Evolutionary conservation across 2,113 vertebrate species (phyloP), one percentile per base, ranked within the genome.

Genomic region (Struthio camelus): DNA sequence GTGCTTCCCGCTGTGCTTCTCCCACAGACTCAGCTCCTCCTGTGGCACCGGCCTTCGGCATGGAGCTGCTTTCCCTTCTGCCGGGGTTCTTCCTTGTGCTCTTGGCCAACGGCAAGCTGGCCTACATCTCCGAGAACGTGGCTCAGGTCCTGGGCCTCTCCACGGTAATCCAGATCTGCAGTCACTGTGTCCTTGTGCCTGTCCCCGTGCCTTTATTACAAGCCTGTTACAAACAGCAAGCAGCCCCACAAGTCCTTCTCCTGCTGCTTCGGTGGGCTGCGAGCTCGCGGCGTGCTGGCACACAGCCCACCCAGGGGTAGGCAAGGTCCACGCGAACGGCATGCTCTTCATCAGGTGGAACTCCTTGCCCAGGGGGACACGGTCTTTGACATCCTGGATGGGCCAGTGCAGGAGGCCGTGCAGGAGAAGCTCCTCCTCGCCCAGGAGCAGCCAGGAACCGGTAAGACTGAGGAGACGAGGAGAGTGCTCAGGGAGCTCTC

Each of bases 51-150:
- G 59, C 50, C 30, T 72, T 92, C 0, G 44, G 89, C 9, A 14
- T 16, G 4, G 98, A 97, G 72, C 97, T 99, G 50, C 97, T 99
- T 44, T 96, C 97, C 42, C 97, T 98, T 36, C 96, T 99, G 83
- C 98, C 98, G 0, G 99, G 99, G 11, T 99, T 99, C 88, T 95
- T 99, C 78, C 94, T 99, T 2, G 98, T 98, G 89, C 96, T 98
- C 28, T 98, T 96, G 0, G 65, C 89, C 3, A 86, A 97, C 3
- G 98, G 98, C 78, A 98, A 96, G 82, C 97, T 99, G 91, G 97
- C 98, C 54, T 99, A 98, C 23, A 93, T 99, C 89, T 99, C 99
- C 0, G 98, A 99, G 86, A 99, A 99, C 0, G 98, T 99, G n/a
- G 42, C 78, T 14, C 97, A 99, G 54, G 97, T 98, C 76, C 98